phyloP scores from a whole-genome alignment of 2,888 invertebrate genomes.

The Protophormia terraenovae region DNA sequence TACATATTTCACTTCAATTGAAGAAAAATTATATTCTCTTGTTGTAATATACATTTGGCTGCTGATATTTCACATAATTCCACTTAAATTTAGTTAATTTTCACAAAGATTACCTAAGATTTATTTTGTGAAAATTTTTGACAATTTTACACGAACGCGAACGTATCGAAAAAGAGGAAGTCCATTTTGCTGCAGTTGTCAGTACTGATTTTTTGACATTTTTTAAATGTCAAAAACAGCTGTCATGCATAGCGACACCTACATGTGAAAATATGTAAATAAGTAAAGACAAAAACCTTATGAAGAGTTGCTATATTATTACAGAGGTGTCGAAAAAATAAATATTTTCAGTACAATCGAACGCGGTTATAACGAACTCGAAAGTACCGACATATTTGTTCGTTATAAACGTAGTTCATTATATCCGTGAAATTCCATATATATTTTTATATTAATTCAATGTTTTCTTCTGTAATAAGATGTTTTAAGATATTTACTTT shows the following conservation, averaged over 20 bases:
- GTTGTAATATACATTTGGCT: conserved; percentile 8
- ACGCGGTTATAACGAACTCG: too few relatives aligned
- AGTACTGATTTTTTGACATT: conserved; percentile 69
- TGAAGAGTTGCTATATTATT: not conserved
- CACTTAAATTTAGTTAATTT: conserved; percentile 68
- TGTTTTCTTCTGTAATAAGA: too few relatives aligned
- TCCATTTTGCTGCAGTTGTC: conserved; percentile 75
- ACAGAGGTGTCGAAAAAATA: not conserved
- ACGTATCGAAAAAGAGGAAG: conserved; percentile 82
- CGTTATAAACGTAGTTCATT: too few relatives aligned
- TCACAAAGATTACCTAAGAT: conserved; percentile 81
- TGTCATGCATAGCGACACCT: conserved; percentile 41
- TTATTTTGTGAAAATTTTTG: conserved; percentile 80
- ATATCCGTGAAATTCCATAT: too few relatives aligned
- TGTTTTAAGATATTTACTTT: too few relatives aligned
- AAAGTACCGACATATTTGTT: too few relatives aligned
- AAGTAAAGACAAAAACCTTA: not conserved
- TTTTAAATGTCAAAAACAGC: conserved; percentile 67
- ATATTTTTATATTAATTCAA: too few relatives aligned
- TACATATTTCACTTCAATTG: conserved; percentile 61
- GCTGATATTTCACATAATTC: conserved; percentile 67
- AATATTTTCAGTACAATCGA: not conserved
- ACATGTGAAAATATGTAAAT: conserved; percentile 25
- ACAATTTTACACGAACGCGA: conserved; percentile 81
- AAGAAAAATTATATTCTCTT: conserved; percentile 6